Evolutionary conservation across 2,888 invertebrate species (phyloP).

Genomic region (Dryococelus australis): DNA sequence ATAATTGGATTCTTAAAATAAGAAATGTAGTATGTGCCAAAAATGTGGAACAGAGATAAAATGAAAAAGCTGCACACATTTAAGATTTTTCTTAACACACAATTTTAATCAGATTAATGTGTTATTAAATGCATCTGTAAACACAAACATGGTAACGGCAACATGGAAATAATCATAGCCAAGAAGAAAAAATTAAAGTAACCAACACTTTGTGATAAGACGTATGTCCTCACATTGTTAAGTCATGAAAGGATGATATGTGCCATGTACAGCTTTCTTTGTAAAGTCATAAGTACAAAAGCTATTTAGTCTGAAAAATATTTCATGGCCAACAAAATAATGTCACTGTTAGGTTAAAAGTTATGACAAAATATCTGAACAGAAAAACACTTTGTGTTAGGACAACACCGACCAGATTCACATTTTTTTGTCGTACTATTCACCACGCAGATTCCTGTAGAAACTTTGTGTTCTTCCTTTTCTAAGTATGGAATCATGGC

Average conservation of each 20-base stretch:
- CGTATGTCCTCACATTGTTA: neutral
- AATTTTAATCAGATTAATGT: neutral
- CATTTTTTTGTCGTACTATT: neutral
- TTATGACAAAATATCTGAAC: neutral
- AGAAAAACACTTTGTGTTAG: neutral
- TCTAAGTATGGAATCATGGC: neutral
- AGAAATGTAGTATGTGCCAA: slow-evolving; percentile 3
- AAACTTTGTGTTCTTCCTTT: neutral
- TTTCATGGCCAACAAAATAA: neutral
- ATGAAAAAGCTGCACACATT: neutral
- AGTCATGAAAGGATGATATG: neutral
- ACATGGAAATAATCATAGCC: neutral
- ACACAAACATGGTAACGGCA: neutral
- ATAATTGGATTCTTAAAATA: slow-evolving; percentile 19
- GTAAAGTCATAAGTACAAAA: neutral
- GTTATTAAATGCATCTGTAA: neutral
- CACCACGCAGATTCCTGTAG: slow-evolving; percentile 5
- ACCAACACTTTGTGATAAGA: neutral
- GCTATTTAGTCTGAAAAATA: neutral
- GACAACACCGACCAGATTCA: neutral
- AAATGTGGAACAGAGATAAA: neutral
- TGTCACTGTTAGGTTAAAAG: neutral
- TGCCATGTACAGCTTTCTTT: neutral
- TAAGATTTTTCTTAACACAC: neutral
- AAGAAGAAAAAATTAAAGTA: slow-evolving; percentile 18